Percentiles rank a stretch among this genome's conserved stretches.
phyloP scores from a whole-genome alignment of 2,113 vertebrate genomes.

The Syngnathus typhle region DNA sequence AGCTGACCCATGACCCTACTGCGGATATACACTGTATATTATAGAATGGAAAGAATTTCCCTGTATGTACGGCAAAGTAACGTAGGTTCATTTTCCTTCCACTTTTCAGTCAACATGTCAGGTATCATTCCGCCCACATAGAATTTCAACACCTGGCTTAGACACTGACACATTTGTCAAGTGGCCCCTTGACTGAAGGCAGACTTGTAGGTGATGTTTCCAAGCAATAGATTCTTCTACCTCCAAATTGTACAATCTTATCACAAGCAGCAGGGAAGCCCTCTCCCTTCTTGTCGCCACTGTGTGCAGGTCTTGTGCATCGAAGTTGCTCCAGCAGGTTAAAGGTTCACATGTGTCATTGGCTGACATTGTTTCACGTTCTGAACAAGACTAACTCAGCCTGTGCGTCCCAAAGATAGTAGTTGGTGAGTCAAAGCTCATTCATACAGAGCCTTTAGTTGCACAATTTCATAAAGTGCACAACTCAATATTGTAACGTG shows the following conservation, averaged over 20 bases:
- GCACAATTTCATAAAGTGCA: neutral
- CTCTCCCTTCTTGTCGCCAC: conserved; percentile 7
- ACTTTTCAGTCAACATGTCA: neutral
- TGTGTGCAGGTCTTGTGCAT: neutral
- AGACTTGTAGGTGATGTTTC: conserved; percentile 28
- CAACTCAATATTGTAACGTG: neutral
- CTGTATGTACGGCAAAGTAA: neutral
- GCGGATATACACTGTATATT: neutral
- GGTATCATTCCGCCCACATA: neutral
- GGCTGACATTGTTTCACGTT: neutral
- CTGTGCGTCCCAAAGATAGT: neutral
- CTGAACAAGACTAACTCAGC: conserved; percentile 9
- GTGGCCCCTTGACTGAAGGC: conserved; percentile 1
- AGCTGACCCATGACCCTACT: no score
- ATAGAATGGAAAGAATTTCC: conserved; percentile 1
- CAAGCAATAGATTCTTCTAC: conserved; percentile 23
- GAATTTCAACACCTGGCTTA: conserved; percentile 5
- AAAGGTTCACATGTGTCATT: conserved; percentile 21
- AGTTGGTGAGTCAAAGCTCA: neutral
- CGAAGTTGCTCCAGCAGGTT: conserved; percentile 33
- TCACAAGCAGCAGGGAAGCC: neutral
- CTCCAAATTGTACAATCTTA: conserved; percentile 10
- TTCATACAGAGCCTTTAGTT: neutral
- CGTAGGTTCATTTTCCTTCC: conserved; percentile 12
- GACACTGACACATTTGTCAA: conserved; percentile 13